Percentiles rank a stretch among this genome's conserved stretches.
Conservation (phyloP, 2,113 vertebrate species). For the Dasypus novemcinctus region DNA sequence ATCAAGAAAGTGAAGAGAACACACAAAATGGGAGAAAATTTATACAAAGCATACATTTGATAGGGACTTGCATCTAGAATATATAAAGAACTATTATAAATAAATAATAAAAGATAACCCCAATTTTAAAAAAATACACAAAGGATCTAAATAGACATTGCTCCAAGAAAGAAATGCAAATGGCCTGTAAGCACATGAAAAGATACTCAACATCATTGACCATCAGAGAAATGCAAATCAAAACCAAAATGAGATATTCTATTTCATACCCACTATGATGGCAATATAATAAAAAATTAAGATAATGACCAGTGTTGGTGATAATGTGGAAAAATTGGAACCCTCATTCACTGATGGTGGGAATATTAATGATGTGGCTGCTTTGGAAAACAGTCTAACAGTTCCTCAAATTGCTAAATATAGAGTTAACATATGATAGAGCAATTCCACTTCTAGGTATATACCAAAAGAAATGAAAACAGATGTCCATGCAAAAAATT, state of each 20-base stretch:
- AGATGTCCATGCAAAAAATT: neutral
- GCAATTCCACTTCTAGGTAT: neutral
- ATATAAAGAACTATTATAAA: neutral
- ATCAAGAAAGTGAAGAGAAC: neutral
- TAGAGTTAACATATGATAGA: neutral
- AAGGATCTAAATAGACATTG: conserved; percentile 12
- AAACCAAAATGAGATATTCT: neutral
- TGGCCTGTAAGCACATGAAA: neutral
- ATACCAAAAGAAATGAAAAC: neutral
- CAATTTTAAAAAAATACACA: neutral
- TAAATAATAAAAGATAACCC: neutral
- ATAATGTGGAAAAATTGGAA: neutral
- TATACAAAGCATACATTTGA: neutral
- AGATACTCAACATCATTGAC: neutral
- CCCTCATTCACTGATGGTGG: neutral
- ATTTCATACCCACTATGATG: neutral
- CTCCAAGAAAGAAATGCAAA: conserved; percentile 7
- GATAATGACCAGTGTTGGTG: neutral
- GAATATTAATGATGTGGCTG: neutral
- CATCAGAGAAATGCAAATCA: conserved; percentile 21
- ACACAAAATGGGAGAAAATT: neutral
- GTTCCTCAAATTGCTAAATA: neutral
- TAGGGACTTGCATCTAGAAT: neutral
- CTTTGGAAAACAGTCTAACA: neutral
- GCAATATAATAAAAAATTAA: neutral